These are phyloP conservation scores for Drosophila pruinosa DNA, from an alignment of 1,140 invertebrate species.

Conservation along the genomic window DNA sequence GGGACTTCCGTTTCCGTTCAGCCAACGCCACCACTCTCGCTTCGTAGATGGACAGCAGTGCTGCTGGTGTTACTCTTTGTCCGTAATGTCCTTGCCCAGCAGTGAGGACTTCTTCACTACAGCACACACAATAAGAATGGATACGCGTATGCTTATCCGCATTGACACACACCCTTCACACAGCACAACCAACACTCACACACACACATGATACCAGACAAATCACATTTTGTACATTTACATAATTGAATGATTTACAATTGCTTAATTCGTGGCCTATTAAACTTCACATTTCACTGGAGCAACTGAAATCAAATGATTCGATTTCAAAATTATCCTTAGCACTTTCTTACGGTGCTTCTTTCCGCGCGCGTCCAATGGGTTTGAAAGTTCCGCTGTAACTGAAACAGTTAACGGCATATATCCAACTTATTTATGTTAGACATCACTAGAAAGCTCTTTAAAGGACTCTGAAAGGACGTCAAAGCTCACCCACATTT, in stretches of 20 bases:
- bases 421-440: constrained; percentile 30
- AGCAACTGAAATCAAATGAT: constrained; percentile 43
- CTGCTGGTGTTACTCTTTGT: constrained; percentile 49
- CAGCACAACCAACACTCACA: constrained; percentile 2
- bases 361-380: constrained; percentile 55
- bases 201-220: constrained; percentile 4
- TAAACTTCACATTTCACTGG: constrained; percentile 48
- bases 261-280: constrained; percentile 26
- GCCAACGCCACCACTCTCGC: constrained; percentile 7
- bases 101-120: constrained; percentile 38
- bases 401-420: constrained; percentile 58
- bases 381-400: constrained; percentile 71
- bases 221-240: constrained; percentile 26
- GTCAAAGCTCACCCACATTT: constrained; percentile 27
- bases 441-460: constrained; percentile 25
- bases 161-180: constrained; percentile 18
- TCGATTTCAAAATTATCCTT: constrained; percentile 60
- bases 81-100: constrained; percentile 71
- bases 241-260: constrained; percentile 30
- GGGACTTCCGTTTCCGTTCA: constrained; percentile 72
- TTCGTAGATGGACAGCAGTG: not conserved
- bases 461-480: constrained; percentile 47
- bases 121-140: constrained; percentile 22
- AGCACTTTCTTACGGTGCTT: constrained; percentile 22
- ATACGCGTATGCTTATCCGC: not conserved